Percentiles rank a stretch among this genome's conserved stretches.
Evolutionary conservation across 2,113 vertebrate species (phyloP).

Genomic region (Theristicus caerulescens): DNA sequence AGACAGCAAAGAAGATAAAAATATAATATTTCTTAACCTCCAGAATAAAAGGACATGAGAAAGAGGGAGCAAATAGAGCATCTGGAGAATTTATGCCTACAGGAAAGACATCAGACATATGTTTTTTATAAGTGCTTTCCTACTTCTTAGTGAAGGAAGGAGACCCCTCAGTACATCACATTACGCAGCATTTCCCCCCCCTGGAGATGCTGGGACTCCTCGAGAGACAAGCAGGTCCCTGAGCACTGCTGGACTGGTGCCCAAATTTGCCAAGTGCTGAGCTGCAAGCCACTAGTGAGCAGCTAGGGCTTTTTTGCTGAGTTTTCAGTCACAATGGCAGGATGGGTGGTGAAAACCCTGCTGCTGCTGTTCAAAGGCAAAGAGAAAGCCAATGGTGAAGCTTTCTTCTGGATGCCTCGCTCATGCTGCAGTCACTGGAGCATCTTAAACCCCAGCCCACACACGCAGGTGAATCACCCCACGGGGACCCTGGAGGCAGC

Average conservation of each 20-base stretch:
- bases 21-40: background rate
- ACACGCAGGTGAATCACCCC: fast-evolving
- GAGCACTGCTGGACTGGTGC: background rate
- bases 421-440: fast-evolving
- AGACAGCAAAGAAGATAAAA: conserved; percentile 16
- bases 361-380: background rate
- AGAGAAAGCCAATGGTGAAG: background rate
- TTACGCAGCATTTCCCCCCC: background rate
- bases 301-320: background rate
- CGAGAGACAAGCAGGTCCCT: background rate
- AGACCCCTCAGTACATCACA: background rate
- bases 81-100: background rate
- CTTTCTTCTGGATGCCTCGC: background rate
- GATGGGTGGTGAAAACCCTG: background rate
- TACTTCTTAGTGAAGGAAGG: background rate
- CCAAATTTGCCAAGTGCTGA: background rate
- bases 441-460: background rate
- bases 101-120: background rate
- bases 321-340: background rate
- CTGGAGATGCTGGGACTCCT: background rate
- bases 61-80: background rate
- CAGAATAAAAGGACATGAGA: background rate
- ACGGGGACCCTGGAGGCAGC: background rate
- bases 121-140: background rate
- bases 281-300: fast-evolving